Conservation (phyloP, 2,113 vertebrate genomes). For the Pluvialis apricaria region DNA sequence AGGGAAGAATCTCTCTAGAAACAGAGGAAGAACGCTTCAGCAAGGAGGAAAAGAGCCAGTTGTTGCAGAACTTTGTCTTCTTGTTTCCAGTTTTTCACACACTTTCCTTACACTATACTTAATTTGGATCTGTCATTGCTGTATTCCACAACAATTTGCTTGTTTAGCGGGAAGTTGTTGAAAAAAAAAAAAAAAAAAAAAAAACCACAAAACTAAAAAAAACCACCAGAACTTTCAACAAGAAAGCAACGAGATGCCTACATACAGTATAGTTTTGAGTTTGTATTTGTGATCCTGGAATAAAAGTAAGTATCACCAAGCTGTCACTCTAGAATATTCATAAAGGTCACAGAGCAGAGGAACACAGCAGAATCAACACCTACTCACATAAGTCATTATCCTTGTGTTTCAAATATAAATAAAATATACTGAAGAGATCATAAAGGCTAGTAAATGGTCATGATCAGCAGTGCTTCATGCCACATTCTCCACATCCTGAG, state of each 20-base stretch:
- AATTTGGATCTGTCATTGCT: background rate
- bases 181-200: background rate
- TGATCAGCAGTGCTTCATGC: background rate
- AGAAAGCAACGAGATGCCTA: background rate
- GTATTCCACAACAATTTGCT: background rate
- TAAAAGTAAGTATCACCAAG: background rate
- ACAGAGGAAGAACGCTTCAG: background rate
- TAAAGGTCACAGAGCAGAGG: background rate
- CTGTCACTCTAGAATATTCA: background rate
- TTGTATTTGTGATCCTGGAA: background rate
- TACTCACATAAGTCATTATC: background rate
- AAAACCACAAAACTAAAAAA: no score
- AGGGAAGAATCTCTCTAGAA: background rate
- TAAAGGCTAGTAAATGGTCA: background rate
- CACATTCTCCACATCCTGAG: background rate
- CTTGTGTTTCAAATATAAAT: background rate
- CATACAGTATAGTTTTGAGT: background rate
- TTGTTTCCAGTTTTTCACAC: background rate
- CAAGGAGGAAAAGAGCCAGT: background rate
- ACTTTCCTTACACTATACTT: background rate
- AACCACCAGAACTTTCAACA: background rate
- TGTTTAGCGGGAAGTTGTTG: background rate
- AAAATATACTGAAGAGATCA: background rate
- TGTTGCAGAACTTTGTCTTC: background rate
- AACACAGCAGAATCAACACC: background rate